Evolutionary conservation across 2,888 invertebrate genomes (phyloP).

Genomic region (Cotesia congregata): DNA sequence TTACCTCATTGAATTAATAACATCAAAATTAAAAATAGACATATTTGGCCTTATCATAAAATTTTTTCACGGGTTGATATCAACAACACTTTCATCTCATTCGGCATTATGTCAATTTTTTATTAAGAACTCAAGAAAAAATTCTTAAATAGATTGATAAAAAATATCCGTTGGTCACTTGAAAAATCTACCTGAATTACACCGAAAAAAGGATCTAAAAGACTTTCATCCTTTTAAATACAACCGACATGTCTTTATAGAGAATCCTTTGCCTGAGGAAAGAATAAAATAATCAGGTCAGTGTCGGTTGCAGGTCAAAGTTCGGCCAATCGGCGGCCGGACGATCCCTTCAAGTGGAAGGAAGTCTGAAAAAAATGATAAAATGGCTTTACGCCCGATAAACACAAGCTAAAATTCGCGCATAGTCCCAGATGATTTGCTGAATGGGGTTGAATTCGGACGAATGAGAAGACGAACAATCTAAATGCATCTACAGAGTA

Average conservation of each 20-base stretch:
- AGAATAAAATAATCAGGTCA: constrained; percentile 52
- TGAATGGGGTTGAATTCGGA: constrained; percentile 9
- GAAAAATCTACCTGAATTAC: constrained; percentile 19
- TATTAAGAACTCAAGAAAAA: constrained; percentile 22
- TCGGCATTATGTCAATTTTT: background rate
- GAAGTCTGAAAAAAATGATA: constrained; percentile 36
- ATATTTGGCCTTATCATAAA: too few species aligned
- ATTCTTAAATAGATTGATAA: constrained; percentile 26
- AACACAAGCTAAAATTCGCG: constrained; percentile 40
- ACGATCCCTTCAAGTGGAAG: constrained; percentile 3
- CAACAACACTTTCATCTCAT: too few species aligned
- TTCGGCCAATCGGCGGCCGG: constrained; percentile 24
- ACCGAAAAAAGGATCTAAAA: constrained; percentile 20
- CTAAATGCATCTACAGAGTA: constrained; percentile 43
- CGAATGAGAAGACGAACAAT: constrained; percentile 23
- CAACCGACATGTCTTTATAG: constrained; percentile 19
- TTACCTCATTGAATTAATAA: too few species aligned
- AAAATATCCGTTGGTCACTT: constrained; percentile 40
- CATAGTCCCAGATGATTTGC: constrained; percentile 35
- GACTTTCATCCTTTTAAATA: constrained; percentile 32
- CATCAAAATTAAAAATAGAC: too few species aligned
- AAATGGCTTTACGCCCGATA: constrained; percentile 51
- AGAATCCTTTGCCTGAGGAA: constrained; percentile 39
- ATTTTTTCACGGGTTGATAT: too few species aligned
- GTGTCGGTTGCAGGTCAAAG: constrained; percentile 46